These are phyloP conservation scores for Sarcophaga carnaria DNA, from an alignment of 2,888 invertebrate genomes.

Conservation along the genomic window DNA sequence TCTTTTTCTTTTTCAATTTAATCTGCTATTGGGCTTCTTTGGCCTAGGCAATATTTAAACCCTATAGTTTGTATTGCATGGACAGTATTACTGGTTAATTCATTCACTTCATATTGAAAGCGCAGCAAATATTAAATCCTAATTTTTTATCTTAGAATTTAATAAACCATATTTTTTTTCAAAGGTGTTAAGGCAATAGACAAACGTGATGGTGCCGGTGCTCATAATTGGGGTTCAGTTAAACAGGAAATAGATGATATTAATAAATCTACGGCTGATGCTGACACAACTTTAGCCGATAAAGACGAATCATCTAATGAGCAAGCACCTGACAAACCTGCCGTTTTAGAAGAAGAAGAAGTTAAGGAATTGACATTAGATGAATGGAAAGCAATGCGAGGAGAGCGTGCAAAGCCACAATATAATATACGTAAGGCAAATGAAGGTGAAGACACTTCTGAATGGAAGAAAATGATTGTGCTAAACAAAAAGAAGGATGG, in stretches of 20 bases:
- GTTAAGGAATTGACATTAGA: constrained; percentile 94
- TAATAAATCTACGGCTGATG: constrained; percentile 74
- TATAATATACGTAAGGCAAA: constrained; percentile 96
- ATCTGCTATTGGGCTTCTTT: no score
- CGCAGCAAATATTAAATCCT: no score
- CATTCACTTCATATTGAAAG: no score
- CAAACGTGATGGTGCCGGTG: constrained; percentile 96
- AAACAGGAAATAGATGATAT: constrained; percentile 92
- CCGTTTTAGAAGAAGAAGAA: constrained; percentile 87
- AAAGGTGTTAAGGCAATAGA: constrained; percentile 91
- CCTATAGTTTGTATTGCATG: no score
- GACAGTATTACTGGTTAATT: no score
- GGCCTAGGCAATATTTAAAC: no score
- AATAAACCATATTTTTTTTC: background rate
- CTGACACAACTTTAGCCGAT: constrained; percentile 74
- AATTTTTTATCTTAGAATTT: no score
- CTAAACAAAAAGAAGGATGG: constrained; percentile 85
- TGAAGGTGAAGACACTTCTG: constrained; percentile 94
- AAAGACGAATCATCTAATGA: constrained; percentile 80
- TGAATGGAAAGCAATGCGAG: constrained; percentile 93
- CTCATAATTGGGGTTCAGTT: constrained; percentile 97
- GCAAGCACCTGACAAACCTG: constrained; percentile 81
- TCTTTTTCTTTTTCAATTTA: no score
- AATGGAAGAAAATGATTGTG: constrained; percentile 96
- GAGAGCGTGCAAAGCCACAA: constrained; percentile 91